A percentile compares a stretch with the other conserved stretches of the same genome.
phyloP scores from a whole-genome alignment of 2,113 vertebrate genomes.

The Psittacara wagleri region DNA sequence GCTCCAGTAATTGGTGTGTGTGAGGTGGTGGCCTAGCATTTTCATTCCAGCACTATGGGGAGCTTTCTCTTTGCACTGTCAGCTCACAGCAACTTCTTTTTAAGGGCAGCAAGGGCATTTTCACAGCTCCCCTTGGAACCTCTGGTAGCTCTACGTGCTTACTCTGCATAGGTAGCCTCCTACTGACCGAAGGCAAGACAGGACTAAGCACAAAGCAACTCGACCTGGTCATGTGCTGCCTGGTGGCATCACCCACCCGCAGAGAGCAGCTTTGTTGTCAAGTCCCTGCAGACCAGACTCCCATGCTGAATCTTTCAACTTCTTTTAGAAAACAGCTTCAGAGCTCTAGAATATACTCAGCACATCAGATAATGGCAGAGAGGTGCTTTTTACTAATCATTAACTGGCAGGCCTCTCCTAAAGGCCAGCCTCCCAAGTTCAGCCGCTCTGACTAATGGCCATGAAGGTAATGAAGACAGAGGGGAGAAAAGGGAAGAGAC shows the following conservation, averaged over 20 bases:
- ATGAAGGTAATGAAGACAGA: slow-evolving; percentile 57
- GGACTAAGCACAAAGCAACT: neutral
- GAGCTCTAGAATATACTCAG: slow-evolving; percentile 26
- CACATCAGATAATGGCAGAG: slow-evolving; percentile 41
- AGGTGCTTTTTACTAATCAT: slow-evolving; percentile 60
- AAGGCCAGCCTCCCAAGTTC: slow-evolving; percentile 49
- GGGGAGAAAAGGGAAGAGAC: slow-evolving; percentile 50
- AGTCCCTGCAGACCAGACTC: neutral
- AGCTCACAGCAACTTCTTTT: neutral
- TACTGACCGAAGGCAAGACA: neutral
- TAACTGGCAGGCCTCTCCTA: slow-evolving; percentile 50
- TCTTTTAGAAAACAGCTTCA: slow-evolving; percentile 18
- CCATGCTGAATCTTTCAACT: neutral
- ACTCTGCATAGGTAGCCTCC: neutral
- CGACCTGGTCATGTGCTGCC: neutral
- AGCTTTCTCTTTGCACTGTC: neutral
- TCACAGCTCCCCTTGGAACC: neutral
- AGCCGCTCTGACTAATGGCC: slow-evolving; percentile 49
- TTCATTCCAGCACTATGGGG: neutral
- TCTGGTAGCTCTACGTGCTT: neutral
- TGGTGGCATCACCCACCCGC: neutral
- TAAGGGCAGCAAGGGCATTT: neutral
- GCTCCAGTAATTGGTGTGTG: neutral
- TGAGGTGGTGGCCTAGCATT: neutral
- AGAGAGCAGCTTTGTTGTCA: neutral